Conservation (phyloP, 2,888 invertebrate genomes). For the Catocala nupta region DNA sequence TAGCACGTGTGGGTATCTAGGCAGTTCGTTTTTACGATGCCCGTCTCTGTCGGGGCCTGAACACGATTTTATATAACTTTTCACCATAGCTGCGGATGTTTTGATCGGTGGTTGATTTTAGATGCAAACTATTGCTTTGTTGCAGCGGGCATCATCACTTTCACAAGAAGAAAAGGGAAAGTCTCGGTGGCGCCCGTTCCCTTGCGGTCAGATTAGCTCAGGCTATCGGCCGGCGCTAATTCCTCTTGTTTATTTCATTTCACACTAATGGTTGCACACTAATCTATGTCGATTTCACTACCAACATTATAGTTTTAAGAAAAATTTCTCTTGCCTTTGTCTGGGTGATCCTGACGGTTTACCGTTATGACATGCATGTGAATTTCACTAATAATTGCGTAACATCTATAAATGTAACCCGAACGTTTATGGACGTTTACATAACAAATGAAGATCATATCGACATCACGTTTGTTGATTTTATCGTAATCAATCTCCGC, state of each 20-base stretch:
- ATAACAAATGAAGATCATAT: constrained; percentile 62
- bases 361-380: constrained; percentile 36
- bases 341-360: constrained; percentile 21
- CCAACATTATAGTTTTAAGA: constrained; percentile 46
- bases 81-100: constrained; percentile 53
- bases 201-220: constrained; percentile 84
- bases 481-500: constrained; percentile 71
- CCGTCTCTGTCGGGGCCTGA: constrained; percentile 13
- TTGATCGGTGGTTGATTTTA: constrained; percentile 65
- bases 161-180: constrained; percentile 86
- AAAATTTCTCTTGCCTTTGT: constrained; percentile 38
- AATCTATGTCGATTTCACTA: constrained; percentile 69
- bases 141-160: constrained; percentile 83
- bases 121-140: constrained; percentile 77
- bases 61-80: constrained; percentile 42
- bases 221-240: constrained; percentile 78
- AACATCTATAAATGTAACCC: constrained; percentile 50
- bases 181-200: constrained; percentile 79
- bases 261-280: constrained; percentile 68
- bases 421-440: constrained; percentile 41
- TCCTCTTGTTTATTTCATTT: constrained; percentile 81
- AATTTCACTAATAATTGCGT: constrained; percentile 57
- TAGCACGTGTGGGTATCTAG: constrained; percentile 33
- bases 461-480: constrained; percentile 66
- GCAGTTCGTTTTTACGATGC: constrained; percentile 23